Evolutionary conservation across 2,797 vertebrate species (phyloP).

Genomic region (Leucoraja ocellata): DNA sequence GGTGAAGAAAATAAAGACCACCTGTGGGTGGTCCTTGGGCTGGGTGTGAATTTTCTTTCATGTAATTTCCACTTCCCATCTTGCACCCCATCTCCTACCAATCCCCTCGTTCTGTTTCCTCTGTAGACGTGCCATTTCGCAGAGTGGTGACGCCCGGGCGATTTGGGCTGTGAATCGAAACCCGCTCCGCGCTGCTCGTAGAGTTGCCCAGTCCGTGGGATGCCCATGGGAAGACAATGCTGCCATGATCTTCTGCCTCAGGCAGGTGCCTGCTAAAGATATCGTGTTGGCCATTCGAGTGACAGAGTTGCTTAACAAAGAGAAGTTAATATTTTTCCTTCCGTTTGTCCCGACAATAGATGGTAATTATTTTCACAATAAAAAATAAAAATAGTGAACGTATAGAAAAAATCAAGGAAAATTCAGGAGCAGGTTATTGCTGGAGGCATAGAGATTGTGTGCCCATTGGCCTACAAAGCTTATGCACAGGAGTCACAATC

Average conservation of each 20-base stretch:
- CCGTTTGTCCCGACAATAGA: conserved; percentile 14
- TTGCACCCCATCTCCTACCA: not conserved
- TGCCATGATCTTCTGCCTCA: conserved; percentile 27
- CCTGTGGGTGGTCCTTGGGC: too few relatives aligned
- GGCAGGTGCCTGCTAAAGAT: conserved; percentile 24
- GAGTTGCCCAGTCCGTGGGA: not conserved
- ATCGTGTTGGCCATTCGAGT: not conserved
- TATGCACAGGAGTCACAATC: not conserved
- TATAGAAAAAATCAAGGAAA: not conserved
- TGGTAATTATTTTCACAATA: conserved; percentile 14
- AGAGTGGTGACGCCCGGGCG: not conserved
- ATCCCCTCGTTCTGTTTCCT: not conserved
- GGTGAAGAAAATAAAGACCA: not conserved
- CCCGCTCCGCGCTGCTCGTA: not conserved
- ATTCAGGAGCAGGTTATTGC: not conserved
- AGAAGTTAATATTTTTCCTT: conserved; percentile 7
- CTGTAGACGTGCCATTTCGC: not conserved
- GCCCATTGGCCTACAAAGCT: not conserved
- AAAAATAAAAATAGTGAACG: not conserved
- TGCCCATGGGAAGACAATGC: conserved; percentile 13
- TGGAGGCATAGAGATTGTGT: not conserved
- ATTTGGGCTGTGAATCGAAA: conserved; percentile 7
- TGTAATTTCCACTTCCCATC: not conserved
- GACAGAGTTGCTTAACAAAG: not conserved
- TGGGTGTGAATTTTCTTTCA: not conserved